Conservation (phyloP, 2,797 vertebrate genomes). For the Lindbergichthys nudifrons region DNA sequence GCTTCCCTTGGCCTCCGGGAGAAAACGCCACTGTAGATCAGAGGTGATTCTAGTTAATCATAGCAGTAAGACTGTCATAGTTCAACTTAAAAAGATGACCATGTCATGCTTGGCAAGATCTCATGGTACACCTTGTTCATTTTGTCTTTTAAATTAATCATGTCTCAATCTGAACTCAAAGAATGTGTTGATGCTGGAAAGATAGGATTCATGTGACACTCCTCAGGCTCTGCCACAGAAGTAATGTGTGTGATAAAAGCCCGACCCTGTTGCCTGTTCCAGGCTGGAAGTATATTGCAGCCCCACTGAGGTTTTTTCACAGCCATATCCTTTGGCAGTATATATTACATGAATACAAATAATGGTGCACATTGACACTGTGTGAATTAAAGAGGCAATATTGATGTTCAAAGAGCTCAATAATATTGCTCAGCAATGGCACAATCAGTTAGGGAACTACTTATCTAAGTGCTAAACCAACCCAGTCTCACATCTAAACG, state of each 20-base stretch:
- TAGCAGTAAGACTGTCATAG: conserved; percentile 11
- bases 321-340: no score
- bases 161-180: conserved; percentile 24
- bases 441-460: not conserved
- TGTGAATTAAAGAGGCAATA: not conserved
- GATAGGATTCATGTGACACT: conserved; percentile 47
- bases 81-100: conserved; percentile 31
- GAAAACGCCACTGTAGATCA: no score
- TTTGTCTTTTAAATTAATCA: conserved; percentile 7
- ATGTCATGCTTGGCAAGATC: not conserved
- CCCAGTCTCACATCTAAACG: no score
- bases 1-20: no score
- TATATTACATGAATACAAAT: not conserved
- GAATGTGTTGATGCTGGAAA: conserved; percentile 17
- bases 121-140: not conserved
- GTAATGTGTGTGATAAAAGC: conserved; percentile 1
- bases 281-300: no score
- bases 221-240: conserved; percentile 22
- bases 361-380: not conserved
- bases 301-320: no score
- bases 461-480: not conserved
- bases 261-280: not conserved
- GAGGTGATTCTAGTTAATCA: conserved; percentile 1
- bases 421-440: not conserved
- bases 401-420: not conserved